Evolutionary conservation across 2,888 invertebrate species (phyloP).

Genomic region (Heteromyza rotundicornis): DNA sequence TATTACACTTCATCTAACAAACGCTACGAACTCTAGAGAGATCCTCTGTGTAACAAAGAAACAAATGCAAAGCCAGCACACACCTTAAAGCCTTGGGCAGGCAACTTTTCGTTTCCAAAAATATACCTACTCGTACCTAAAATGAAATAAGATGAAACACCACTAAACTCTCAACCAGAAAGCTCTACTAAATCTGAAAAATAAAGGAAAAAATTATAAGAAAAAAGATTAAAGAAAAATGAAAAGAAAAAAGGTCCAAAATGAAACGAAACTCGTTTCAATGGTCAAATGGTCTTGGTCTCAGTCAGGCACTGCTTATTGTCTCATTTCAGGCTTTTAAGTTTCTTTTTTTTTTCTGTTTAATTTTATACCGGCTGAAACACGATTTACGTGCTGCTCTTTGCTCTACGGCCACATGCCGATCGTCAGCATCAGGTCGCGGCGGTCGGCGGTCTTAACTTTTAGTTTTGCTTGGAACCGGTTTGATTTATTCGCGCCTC

Average conservation of each 20-base stretch:
- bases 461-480: slow-evolving; percentile 52
- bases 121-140: too few relatives aligned
- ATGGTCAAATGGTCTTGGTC: background rate
- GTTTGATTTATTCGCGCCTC: too few relatives aligned
- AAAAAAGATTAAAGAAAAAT: background rate
- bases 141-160: background rate
- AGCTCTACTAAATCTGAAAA: background rate
- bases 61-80: too few relatives aligned
- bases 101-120: background rate
- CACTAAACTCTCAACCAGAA: too few relatives aligned
- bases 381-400: slow-evolving; percentile 1
- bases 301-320: background rate
- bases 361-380: background rate
- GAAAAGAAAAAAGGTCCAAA: background rate
- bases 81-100: background rate
- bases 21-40: too few relatives aligned
- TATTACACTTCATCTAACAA: too few relatives aligned
- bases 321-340: slow-evolving; percentile 9
- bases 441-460: too few relatives aligned
- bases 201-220: background rate
- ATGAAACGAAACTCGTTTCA: slow-evolving; percentile 3
- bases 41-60: too few relatives aligned
- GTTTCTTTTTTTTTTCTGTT: slow-evolving; percentile 5
- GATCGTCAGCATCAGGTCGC: slow-evolving; percentile 21
- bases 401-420: background rate